Base-by-base conservation (phyloP, 2,797 vertebrate species). In the Masticophis lateralis region DNA sequence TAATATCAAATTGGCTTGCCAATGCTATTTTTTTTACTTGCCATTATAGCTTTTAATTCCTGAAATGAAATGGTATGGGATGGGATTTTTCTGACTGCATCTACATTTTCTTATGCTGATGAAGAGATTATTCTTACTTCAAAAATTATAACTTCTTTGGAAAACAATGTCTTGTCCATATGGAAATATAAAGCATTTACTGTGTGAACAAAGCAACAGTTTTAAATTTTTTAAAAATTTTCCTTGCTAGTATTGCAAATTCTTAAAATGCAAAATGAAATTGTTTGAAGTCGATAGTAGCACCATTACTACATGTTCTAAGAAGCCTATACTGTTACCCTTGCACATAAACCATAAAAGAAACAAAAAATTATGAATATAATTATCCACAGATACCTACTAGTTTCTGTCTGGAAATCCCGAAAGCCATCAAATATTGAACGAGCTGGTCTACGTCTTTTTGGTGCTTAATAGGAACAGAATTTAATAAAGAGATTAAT, bases 361-460 rank as follows among this genome's bases (percentile, higher is more conserved):
- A 88, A 60, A 28, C 43, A 60, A 86, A 89, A 57, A 10, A 12
- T 32, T 61, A 27, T 51, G n/a, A 93, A 93, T 55, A 51, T 94
- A 94, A 92, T 95, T 91, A 87, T 96, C 86, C 86, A 94, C 25
- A 97, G 95, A 97, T 96, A 98, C 98, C 96, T 97, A 99, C 99
- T 99, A 94, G 99, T 99, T 98, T 99, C 99, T 93, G 99, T 99
- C 95, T 99, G 99, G 96, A 99, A 99, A 97, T 99, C 99, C 94
- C 99, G 98, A 97, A 99, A 99, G 93, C 99, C 99, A 93, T 99
- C 99, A 96, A 99, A 99, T 98, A 99, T 99, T 69, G 99, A 99
- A 93, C 99, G 98, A 56, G 99, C 99, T 66, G 99, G 99, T 97
- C 99, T 98, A 95, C 99, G 98, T 96, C 99, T 98, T 97, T 99